Percentiles rank a stretch among this genome's conserved stretches.
Evolutionary conservation across 1,140 invertebrate species (phyloP).

Genomic region (Sinonovacula constricta): DNA sequence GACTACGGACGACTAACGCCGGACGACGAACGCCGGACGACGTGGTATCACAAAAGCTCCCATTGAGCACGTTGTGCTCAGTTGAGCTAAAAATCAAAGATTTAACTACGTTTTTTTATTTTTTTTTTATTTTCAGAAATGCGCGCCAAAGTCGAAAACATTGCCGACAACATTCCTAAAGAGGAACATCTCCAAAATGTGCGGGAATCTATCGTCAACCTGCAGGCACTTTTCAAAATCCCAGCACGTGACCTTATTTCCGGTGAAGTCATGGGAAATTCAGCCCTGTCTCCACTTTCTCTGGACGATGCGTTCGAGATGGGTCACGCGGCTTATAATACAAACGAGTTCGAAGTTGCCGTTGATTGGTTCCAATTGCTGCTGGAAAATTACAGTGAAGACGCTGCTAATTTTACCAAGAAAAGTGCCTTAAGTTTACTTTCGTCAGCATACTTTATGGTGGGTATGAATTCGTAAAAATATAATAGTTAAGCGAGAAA

Average conservation of each 20-base stretch:
- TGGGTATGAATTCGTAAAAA: too few relatives aligned
- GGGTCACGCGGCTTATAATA: conserved; percentile 26
- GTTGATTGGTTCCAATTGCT: conserved; percentile 36
- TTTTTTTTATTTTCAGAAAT: conserved; percentile 19
- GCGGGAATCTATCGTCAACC: background rate
- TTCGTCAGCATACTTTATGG: conserved; percentile 35
- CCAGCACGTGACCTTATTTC: conserved; percentile 27
- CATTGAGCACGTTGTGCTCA: too few relatives aligned
- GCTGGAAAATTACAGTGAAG: background rate
- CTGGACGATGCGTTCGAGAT: conserved; percentile 38
- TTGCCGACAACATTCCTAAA: conserved; percentile 38
- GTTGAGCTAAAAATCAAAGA: too few relatives aligned
- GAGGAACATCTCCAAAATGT: conserved; percentile 12
- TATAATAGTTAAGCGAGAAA: too few relatives aligned
- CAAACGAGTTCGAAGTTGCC: background rate
- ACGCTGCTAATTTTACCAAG: background rate
- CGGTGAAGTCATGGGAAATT: background rate
- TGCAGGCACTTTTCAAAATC: conserved; percentile 29
- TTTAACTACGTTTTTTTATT: background rate
- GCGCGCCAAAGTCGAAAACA: conserved; percentile 36
- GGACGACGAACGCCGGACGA: too few relatives aligned
- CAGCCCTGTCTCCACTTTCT: conserved; percentile 14
- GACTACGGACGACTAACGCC: too few relatives aligned
- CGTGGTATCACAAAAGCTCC: too few relatives aligned
- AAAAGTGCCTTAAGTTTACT: conserved; percentile 14